Percentiles rank a stretch among this genome's conserved stretches.
These are phyloP conservation scores for Proterorhinus semilunaris DNA, from an alignment of 2,113 vertebrate species.

Conservation along the genomic window DNA sequence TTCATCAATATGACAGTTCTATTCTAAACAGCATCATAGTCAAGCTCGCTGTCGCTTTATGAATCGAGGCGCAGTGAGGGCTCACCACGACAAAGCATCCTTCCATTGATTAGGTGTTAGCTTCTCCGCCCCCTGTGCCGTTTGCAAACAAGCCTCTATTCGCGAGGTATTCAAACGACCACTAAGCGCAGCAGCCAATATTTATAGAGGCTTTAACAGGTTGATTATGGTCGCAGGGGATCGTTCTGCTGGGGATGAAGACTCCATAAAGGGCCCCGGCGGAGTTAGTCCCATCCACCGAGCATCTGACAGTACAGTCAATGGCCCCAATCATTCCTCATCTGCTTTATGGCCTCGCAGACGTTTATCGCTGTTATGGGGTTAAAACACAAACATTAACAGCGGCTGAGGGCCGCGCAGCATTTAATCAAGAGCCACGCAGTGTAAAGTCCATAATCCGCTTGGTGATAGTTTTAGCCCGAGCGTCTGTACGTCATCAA, in stretches of 20 bases:
- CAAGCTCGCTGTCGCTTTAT: conserved; percentile 20
- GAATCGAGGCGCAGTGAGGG: conserved; percentile 43
- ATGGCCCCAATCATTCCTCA: conserved; percentile 71
- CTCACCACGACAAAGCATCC: conserved; percentile 46
- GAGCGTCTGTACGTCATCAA: conserved; percentile 17
- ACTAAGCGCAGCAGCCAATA: conserved; percentile 63
- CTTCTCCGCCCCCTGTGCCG: conserved; percentile 50
- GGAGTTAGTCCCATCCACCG: conserved; percentile 54
- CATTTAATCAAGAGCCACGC: conserved; percentile 57
- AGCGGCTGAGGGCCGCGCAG: conserved; percentile 35
- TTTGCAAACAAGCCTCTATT: conserved; percentile 56
- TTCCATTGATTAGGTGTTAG: conserved; percentile 71
- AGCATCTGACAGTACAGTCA: conserved; percentile 67
- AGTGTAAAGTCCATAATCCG: conserved; percentile 55
- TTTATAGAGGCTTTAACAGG: conserved; percentile 75
- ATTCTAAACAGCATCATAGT: conserved; percentile 54
- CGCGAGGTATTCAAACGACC: conserved; percentile 62
- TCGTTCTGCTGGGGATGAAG: conserved; percentile 52
- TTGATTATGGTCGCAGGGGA: conserved; percentile 70
- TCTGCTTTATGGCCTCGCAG: conserved; percentile 64
- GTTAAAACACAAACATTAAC: conserved; percentile 66
- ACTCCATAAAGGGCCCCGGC: conserved; percentile 58
- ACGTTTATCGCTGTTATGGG: conserved; percentile 73
- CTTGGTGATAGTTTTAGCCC: conserved; percentile 40
- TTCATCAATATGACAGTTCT: conserved; percentile 55